Evolutionary conservation across 2,888 invertebrate species (phyloP), one percentile per base, ranked within the genome.

Genomic region (Phorcus lineatus): DNA sequence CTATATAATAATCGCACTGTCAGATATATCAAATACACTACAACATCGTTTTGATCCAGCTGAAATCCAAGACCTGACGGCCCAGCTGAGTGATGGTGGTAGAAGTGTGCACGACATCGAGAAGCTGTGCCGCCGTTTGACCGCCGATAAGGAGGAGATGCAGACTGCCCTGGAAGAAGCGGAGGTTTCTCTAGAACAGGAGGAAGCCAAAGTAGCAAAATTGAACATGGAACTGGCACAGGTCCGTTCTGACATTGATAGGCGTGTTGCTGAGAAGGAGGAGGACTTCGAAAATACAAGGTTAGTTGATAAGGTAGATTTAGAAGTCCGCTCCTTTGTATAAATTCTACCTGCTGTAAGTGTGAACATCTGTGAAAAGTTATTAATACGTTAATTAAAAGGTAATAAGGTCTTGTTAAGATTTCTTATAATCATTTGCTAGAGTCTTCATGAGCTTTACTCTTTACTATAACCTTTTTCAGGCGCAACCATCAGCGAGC

Each of bases 401-500:
- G n/a, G n/a, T n/a, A n/a, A n/a, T n/a, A n/a, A n/a, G n/a, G n/a
- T n/a, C n/a, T n/a, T n/a, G n/a, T n/a, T n/a, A n/a, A n/a, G n/a
- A n/a, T n/a, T n/a, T n/a, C n/a, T n/a, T n/a, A n/a, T n/a, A n/a
- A n/a, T n/a, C n/a, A n/a, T n/a, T n/a, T n/a, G n/a, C n/a, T n/a
- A n/a, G n/a, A n/a, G n/a, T n/a, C n/a, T n/a, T n/a, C n/a, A n/a
- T n/a, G n/a, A n/a, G n/a, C n/a, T n/a, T n/a, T n/a, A n/a, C n/a
- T n/a, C n/a, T n/a, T n/a, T n/a, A n/a, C n/a, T n/a, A n/a, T n/a
- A n/a, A n/a, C n/a, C n/a, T n/a, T n/a, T n/a, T 28, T 52, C 83
- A 96, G 99, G 95, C 99, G 99, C 95, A 99, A 99, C 94, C 99
- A 99, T 95, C 99, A 99, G 95, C 97, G 99, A 89, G 99, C 99